Base-by-base conservation (phyloP, 2,888 invertebrate genomes). In the Calliscelio sp. region DNA sequence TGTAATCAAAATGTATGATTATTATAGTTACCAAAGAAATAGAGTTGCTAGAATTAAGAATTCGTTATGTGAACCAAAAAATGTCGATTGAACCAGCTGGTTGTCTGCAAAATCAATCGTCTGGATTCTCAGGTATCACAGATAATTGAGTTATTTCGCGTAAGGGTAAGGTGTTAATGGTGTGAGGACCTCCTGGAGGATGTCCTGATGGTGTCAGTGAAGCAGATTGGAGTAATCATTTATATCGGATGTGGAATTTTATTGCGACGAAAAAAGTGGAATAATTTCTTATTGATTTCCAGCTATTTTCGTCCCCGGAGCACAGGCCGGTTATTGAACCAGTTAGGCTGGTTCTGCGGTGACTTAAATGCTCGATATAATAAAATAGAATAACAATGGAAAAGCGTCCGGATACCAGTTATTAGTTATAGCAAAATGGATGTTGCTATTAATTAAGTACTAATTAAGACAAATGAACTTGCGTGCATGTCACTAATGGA, bases 341-440 rank as follows among this genome's bases (percentile, higher is more conserved):
- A 80, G 75, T 79, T 70, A 53, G 83, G 66, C 32, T 70, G 80
- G 46, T 70, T 63, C 65, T 75, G 71, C 73, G 81, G 84, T 84
- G 84, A 84, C 84, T 84, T 84, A 84, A 84, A 84, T 73, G 80
- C 84, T 73, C 38, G 84, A 81, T 74, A 77, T 81, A 84, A 81
- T 77, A 71, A 84, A 84, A 80, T 80, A 65, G 74, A 84, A 80
- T 80, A 80, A 84, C 75, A 75, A 75, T 57, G 65, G 35, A 61
- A 63, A 63, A 66, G 41, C 73, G 51, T 20, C 46, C 35, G 16
- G 66, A 28, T 66, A 73, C 46, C 35, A 55, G 61, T 63, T 68
- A 63, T 71, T 59, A 68, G 61, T 68, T 61, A 51, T 53, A 57
- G 53, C 16, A 41, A 25, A 24, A n/a, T 11, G 24, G 20, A 20